Evolutionary conservation across 2,113 vertebrate genomes (phyloP).

Genomic region (Muntiacus muntjak): DNA sequence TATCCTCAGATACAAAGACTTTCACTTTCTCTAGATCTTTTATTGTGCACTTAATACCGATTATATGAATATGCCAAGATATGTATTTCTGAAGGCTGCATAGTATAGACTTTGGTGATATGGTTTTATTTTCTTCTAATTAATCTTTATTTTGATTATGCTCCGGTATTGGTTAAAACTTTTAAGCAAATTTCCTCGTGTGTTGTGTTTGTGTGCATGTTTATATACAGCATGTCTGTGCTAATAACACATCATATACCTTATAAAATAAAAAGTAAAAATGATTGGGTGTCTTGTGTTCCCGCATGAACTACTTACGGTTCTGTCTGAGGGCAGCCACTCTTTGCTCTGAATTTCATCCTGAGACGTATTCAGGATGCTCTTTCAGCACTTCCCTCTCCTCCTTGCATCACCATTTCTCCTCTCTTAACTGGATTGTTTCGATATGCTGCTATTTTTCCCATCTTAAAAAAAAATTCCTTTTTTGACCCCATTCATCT

Average conservation of each 20-base stretch:
- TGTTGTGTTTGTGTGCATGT: neutral
- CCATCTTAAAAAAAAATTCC: neutral
- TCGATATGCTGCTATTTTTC: neutral
- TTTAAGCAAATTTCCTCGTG: neutral
- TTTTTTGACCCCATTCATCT: neutral
- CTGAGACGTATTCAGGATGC: rapidly evolving
- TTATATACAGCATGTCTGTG: neutral
- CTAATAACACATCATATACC: neutral
- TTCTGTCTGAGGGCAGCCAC: neutral
- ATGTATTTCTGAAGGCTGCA: neutral
- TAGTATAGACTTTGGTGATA: neutral
- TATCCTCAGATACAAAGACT: neutral
- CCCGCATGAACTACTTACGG: neutral
- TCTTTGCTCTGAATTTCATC: no score
- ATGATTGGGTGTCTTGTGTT: rapidly evolving
- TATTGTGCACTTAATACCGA: neutral
- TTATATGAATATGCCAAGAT: neutral
- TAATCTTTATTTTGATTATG: conserved; percentile 10
- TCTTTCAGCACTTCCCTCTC: no score
- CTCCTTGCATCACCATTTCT: neutral
- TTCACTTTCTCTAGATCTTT: neutral
- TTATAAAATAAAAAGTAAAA: neutral
- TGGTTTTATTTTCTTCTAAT: neutral
- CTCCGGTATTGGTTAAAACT: neutral
- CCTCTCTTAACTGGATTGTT: neutral